Base-by-base conservation (phyloP, 2,797 vertebrate genomes). In the Onychomys leucogaster region DNA sequence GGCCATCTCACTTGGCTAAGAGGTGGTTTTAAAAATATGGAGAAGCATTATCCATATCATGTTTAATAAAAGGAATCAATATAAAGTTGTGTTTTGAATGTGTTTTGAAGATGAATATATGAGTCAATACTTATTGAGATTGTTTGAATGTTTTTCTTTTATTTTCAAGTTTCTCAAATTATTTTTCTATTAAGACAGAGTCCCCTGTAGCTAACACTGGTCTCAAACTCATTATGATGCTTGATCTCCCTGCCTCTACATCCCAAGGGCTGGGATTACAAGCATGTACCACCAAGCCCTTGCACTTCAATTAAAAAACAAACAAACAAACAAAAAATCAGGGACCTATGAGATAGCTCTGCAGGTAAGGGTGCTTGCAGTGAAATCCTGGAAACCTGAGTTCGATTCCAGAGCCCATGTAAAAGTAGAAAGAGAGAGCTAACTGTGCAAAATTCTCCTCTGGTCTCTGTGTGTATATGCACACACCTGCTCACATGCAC, bases 41-140 rank as follows among this genome's bases (percentile, higher is more conserved):
- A 91, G 61, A 91, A 80, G 57, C 10, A n/a, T n/a, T 75, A 59
- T 17, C 3, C 23, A 52, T 16, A 78, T 23, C n/a, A 32, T n/a
- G 5, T 81, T 85, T 92, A 73, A 80, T 63, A 78, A 92, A 91
- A 87, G 1, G 80, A 93, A 93, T 75, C 59, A 80, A 43, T 17
- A 78, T 71, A 61, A 89, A 90, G 32, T 14, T 76, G 14, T 65
- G n/a, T 67, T 92, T 84, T 49, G 82, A 84, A 11, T 76, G 14
- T 65, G 41, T 67, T 92, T 84, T 46, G 82, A 84, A 46, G 29
- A 84, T 84, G 61, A 67, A 25, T 85, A 49, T 52, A 49, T 49
- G 43, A 85, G 52, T 52, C 65, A 52, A 49, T 52, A 32, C 63
- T 69, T 52, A 67, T 9, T 52, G 32, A 32, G 83, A n/a, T 34